Conservation (phyloP, 1,140 invertebrate genomes). For the Drosophila sp. region DNA sequence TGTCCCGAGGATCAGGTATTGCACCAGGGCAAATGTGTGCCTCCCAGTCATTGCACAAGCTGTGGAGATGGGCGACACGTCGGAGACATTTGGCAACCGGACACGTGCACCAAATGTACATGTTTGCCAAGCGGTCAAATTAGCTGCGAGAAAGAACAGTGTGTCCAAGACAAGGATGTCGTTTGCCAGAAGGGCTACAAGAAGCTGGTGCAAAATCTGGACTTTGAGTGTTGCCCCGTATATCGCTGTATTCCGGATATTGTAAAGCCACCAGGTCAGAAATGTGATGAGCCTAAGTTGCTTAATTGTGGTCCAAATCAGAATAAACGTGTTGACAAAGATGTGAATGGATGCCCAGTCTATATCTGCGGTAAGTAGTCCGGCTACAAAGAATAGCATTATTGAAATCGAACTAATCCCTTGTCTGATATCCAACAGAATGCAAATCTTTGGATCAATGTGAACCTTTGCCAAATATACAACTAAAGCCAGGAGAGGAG, state of each 20-base stretch:
- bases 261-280: slow-evolving; percentile 72
- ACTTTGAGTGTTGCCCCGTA: slow-evolving; percentile 87
- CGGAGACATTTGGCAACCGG: slow-evolving; percentile 85
- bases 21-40: slow-evolving; percentile 83
- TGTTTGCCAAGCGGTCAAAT: slow-evolving; percentile 85
- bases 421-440: slow-evolving; percentile 82
- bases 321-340: slow-evolving; percentile 84
- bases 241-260: slow-evolving; percentile 87
- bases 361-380: slow-evolving; percentile 87
- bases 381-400: background rate
- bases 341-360: slow-evolving; percentile 86
- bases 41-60: slow-evolving; percentile 62
- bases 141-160: slow-evolving; percentile 86
- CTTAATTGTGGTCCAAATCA: slow-evolving; percentile 88
- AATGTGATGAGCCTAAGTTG: slow-evolving; percentile 86
- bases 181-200: slow-evolving; percentile 85
- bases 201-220: slow-evolving; percentile 83
- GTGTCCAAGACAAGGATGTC: slow-evolving; percentile 84
- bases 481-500: slow-evolving; percentile 86
- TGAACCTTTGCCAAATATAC: slow-evolving; percentile 82
- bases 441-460: slow-evolving; percentile 89
- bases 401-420: background rate
- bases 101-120: slow-evolving; percentile 90
- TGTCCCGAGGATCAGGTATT: slow-evolving; percentile 88
- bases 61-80: slow-evolving; percentile 82